phyloP scores from a whole-genome alignment of 2,113 vertebrate species.

The Catharus fuscescens region DNA sequence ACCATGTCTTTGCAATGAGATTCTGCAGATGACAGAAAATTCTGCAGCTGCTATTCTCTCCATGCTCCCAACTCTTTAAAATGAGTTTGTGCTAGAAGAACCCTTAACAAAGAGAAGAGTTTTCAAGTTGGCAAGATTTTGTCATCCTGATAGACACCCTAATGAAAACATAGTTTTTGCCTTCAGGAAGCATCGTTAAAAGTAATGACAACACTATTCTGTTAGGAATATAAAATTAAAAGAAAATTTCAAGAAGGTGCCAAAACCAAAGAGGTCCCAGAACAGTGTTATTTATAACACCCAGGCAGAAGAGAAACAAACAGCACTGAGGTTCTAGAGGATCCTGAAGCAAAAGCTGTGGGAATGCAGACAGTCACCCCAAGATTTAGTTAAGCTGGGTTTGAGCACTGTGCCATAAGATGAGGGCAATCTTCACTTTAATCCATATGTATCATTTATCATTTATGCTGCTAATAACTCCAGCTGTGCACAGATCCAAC shows the following conservation, averaged over 20 bases:
- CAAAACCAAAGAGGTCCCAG: neutral
- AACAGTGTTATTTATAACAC: neutral
- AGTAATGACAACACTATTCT: neutral
- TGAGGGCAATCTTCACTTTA: neutral
- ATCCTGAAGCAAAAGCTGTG: neutral
- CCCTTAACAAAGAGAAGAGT: neutral
- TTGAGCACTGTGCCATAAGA: fast-evolving
- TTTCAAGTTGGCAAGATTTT: neutral
- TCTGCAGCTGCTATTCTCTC: neutral
- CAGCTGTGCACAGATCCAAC: neutral
- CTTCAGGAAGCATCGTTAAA: neutral
- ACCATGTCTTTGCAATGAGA: neutral
- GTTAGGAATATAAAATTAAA: neutral
- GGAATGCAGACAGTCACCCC: neutral
- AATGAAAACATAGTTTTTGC: neutral
- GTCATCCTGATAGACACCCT: neutral
- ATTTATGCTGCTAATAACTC: neutral
- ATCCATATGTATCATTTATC: neutral
- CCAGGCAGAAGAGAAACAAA: neutral
- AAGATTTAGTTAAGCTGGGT: neutral
- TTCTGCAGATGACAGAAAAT: constrained; percentile 5
- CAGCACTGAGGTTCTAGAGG: neutral
- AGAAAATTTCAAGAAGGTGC: neutral
- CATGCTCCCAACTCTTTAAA: neutral
- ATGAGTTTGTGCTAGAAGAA: neutral